Base-by-base conservation (phyloP, 2,797 vertebrate species). In the Acipenser ruthenus region DNA sequence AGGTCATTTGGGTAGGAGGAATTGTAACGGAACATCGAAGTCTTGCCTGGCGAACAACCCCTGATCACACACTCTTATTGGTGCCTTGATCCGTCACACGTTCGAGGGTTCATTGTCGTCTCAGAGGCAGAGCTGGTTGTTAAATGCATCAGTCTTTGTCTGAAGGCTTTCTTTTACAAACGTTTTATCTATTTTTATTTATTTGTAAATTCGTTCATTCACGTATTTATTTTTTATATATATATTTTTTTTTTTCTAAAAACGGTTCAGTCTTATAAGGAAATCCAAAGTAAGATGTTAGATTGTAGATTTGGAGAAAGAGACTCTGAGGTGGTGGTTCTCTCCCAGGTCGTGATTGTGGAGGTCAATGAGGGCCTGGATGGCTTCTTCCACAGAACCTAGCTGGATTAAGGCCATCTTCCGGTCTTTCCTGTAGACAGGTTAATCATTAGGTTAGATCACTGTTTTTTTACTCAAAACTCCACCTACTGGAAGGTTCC, bases 371-470 rank as follows among this genome's bases (percentile, higher is more conserved):
- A 98, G 88, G 50, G 94, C 93, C 0, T 94, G 91, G 67, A 96
- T 86, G 68, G 93, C 95, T 78, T 98, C 94, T 75, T 97, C 94
- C 79, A 96, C 90, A 9, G 92, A 93, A 18, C 80, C 88, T 83
- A 98, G 77, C 64, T 93, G 92, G 79, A 97, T 93, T 77, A 97
- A 85, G 8, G 94, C 94, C 93, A 93, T 95, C 87, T 89, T 96
- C 77, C 83, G 85, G 80, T 93, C 88, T 73, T 88, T 95, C 83
- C 94, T 97, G 74, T 68, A 37, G 23, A 37, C 2, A 37, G 23
- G 23, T 37, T 37, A 37, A 37, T 1, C 23, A 1, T 2, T 2
- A 37, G 23, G 2, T 37, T n/a, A n/a, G n/a, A 37, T 37, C 4
- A 37, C 23, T 3, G 2, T 4, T 37, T 37, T 37, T 37, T 37